A percentile compares a stretch with the other conserved stretches of the same genome.
Conservation (phyloP, 1,140 invertebrate species). For the Formica exsecta region DNA sequence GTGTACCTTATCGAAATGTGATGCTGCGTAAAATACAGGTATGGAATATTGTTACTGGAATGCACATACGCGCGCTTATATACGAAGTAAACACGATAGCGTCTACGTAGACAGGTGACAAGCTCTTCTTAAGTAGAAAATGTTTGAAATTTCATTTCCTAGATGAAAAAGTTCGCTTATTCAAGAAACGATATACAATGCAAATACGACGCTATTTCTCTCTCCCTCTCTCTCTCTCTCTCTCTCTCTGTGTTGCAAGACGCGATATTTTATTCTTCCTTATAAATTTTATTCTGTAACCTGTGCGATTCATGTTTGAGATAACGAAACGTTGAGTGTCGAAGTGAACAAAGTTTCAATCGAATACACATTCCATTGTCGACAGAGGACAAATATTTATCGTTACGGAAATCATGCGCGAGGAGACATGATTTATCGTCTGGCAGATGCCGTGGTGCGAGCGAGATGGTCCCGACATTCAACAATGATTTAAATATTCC, state of each 20-base stretch:
- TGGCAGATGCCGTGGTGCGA: constrained; percentile 50
- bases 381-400: constrained; percentile 65
- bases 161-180: constrained; percentile 25
- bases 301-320: background rate
- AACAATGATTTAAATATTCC: constrained; percentile 75
- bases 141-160: constrained; percentile 41
- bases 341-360: constrained; percentile 38
- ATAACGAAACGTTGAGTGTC: constrained; percentile 19
- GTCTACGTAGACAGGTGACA: constrained; percentile 20
- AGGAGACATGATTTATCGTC: constrained; percentile 71
- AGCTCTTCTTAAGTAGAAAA: constrained; percentile 34
- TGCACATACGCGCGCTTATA: constrained; percentile 34
- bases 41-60: constrained; percentile 50
- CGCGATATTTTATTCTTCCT: background rate
- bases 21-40: constrained; percentile 59
- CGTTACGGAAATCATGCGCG: constrained; percentile 53
- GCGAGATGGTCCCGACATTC: constrained; percentile 57
- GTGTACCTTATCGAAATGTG: constrained; percentile 61
- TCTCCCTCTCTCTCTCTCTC: no score
- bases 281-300: background rate
- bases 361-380: constrained; percentile 37
- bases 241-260: background rate
- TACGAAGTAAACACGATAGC: constrained; percentile 32
- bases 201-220: background rate
- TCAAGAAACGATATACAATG: background rate